Base-by-base conservation (phyloP, 2,797 vertebrate species). In the Cebuella pygmaea region DNA sequence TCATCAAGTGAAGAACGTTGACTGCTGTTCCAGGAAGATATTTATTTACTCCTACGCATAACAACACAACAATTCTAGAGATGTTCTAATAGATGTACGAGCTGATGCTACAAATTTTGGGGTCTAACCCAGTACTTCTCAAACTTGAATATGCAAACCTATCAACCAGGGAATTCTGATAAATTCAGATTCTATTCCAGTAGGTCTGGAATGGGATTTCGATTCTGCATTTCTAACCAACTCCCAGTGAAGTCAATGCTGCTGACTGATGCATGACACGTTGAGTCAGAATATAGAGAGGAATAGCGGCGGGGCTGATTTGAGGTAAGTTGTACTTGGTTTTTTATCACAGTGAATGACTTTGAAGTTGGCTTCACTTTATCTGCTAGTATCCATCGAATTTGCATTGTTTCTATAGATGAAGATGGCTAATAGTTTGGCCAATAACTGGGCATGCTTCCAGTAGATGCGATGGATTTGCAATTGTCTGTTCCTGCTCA, bases 21-120 rank as follows among this genome's bases (percentile, higher is more conserved):
- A 79, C 61, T 79, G 12, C 57, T 64, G 26, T 72, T 70, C 57
- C 33, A 57, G 61, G 57, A 74, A 80, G 30, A 22, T 67, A 82
- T 24, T 93, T 89, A 44, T 93, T 92, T 96, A 91, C 33, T 93
- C 2, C 94, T 55, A 39, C 55, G 87, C 80, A 39, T 46, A 88
- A 12, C 22, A 76, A 81, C 80, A 30, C 70, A 67, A 55, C 67
- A 10, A 4, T 57, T 90, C 20, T 39, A 44, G 57, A 85, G 13
- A 36, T 64, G 20, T n/a, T 85, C 22, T 88, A 48, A 19, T 75
- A 46, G 33, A 36, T 64, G 1, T 39, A 46, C 74, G 50, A 39
- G 17, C 44, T 59, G 14, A 57, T 78, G 44, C 36, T 74, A 26
- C 30, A 83, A 61, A 75, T 67, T 52, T 94, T 33, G 14, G 13